phyloP scores from a whole-genome alignment of 2,113 vertebrate genomes.

The Periophthalmus modestus region DNA sequence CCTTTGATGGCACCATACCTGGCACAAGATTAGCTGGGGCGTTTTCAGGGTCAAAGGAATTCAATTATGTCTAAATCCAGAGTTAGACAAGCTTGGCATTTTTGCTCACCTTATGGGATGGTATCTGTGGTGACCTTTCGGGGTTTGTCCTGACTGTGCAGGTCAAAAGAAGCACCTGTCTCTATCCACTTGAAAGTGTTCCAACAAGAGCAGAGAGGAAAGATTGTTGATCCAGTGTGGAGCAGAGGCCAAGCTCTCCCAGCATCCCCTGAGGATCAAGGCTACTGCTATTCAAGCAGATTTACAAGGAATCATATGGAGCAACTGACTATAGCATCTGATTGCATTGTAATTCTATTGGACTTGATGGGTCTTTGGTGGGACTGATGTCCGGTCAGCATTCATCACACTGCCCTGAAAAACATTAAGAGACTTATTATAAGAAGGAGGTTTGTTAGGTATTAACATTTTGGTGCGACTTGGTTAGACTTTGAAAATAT shows the following conservation, averaged over 20 bases:
- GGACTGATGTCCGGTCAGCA: not conserved
- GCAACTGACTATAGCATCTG: constrained; percentile 35
- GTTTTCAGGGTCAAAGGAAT: constrained; percentile 45
- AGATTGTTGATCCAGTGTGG: constrained; percentile 51
- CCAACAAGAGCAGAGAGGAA: constrained; percentile 50
- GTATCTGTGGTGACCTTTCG: constrained; percentile 41
- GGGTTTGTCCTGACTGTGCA: constrained; percentile 40
- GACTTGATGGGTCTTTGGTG: not conserved
- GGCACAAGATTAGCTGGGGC: constrained; percentile 28
- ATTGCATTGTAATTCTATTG: constrained; percentile 9
- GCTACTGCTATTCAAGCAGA: constrained; percentile 56
- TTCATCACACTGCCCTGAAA: no score
- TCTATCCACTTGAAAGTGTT: constrained; percentile 60
- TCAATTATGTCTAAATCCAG: constrained; percentile 43
- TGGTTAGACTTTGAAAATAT: no score
- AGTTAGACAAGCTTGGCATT: constrained; percentile 42
- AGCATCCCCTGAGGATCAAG: constrained; percentile 50
- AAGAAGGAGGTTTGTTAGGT: no score
- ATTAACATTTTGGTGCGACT: no score
- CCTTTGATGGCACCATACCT: constrained; percentile 44
- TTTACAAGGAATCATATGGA: constrained; percentile 49
- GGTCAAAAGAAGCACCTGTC: constrained; percentile 68
- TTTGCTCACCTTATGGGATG: constrained; percentile 37
- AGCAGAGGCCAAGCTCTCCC: constrained; percentile 41
- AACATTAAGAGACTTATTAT: no score